A percentile compares a stretch with the other conserved stretches of the same genome.
phyloP scores from a whole-genome alignment of 2,888 invertebrate genomes.

The Heterodera filipjevi region DNA sequence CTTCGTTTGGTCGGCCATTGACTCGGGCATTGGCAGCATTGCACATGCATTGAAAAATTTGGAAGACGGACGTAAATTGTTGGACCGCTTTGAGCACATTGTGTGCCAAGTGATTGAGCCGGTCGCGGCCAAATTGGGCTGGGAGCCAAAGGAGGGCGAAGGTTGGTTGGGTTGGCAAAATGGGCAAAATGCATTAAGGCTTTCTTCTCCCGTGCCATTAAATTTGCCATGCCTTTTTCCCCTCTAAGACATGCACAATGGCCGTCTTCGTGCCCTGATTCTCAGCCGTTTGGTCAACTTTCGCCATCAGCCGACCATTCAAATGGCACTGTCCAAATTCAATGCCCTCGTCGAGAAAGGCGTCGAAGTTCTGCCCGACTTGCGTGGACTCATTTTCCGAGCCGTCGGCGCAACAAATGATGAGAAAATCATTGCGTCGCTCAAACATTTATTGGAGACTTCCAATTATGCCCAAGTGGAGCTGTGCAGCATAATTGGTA shows the following conservation, averaged over 20 bases:
- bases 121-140: slow-evolving; percentile 51
- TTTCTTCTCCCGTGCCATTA: too few species aligned
- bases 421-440: slow-evolving; percentile 36
- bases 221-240: too few species aligned
- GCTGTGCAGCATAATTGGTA: slow-evolving; percentile 44
- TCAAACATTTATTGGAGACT: slow-evolving; percentile 52
- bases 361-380: slow-evolving; percentile 53
- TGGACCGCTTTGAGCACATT: slow-evolving; percentile 47
- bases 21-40: slow-evolving; percentile 41
- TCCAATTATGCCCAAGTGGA: slow-evolving; percentile 55
- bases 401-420: slow-evolving; percentile 47
- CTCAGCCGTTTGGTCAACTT: slow-evolving; percentile 51
- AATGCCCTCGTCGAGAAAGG: slow-evolving; percentile 48
- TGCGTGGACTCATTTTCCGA: slow-evolving; percentile 51
- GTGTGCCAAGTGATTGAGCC: slow-evolving; percentile 52
- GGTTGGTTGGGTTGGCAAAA: slow-evolving; percentile 29
- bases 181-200: too few species aligned
- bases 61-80: slow-evolving; percentile 38
- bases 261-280: slow-evolving; percentile 41
- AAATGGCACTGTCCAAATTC: slow-evolving; percentile 49
- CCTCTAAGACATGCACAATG: slow-evolving; percentile 32
- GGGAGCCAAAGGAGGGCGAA: slow-evolving; percentile 51
- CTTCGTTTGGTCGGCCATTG: slow-evolving; percentile 84
- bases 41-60: slow-evolving; percentile 43
- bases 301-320: slow-evolving; percentile 54